phyloP scores from a whole-genome alignment of 2,113 vertebrate genomes.

The Zapus hudsonius region DNA sequence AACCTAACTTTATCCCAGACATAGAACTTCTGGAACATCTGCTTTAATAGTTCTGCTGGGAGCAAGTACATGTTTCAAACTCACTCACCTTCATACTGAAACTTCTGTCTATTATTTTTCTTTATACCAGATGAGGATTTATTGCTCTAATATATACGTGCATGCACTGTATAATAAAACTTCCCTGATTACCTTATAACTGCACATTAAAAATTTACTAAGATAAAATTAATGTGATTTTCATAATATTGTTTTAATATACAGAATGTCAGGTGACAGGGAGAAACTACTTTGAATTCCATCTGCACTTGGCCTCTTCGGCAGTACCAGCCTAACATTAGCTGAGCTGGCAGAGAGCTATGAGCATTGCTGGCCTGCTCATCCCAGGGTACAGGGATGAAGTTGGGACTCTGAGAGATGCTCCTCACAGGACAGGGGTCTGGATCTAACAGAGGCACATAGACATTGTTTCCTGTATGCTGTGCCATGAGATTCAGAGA shows the following conservation, averaged over 20 bases:
- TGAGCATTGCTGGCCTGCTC: neutral
- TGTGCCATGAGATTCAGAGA: slow-evolving; percentile 58
- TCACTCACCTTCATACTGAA: slow-evolving; percentile 12
- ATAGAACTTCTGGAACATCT: neutral
- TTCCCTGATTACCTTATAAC: slow-evolving; percentile 76
- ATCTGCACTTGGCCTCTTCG: neutral
- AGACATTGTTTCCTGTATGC: slow-evolving; percentile 1
- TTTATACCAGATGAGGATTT: slow-evolving; percentile 44
- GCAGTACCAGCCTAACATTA: neutral
- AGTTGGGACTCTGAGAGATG: slow-evolving; percentile 18
- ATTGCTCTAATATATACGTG: slow-evolving; percentile 62
- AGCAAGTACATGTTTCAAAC: slow-evolving; percentile 34
- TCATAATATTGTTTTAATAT: slow-evolving; percentile 75
- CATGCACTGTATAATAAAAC: slow-evolving; percentile 62
- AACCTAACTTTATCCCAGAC: neutral
- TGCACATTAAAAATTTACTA: slow-evolving; percentile 79
- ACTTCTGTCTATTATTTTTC: slow-evolving; percentile 58
- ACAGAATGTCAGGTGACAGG: slow-evolving; percentile 61
- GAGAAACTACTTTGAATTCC: slow-evolving; percentile 70
- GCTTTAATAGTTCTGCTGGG: neutral
- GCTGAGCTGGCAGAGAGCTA: neutral
- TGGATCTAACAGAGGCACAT: slow-evolving; percentile 36
- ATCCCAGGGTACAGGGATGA: slow-evolving; percentile 26
- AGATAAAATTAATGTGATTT: slow-evolving; percentile 79
- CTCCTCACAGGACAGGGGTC: neutral